phyloP scores from a whole-genome alignment of 2,888 invertebrate species.

The Hypolimnas misippus region DNA sequence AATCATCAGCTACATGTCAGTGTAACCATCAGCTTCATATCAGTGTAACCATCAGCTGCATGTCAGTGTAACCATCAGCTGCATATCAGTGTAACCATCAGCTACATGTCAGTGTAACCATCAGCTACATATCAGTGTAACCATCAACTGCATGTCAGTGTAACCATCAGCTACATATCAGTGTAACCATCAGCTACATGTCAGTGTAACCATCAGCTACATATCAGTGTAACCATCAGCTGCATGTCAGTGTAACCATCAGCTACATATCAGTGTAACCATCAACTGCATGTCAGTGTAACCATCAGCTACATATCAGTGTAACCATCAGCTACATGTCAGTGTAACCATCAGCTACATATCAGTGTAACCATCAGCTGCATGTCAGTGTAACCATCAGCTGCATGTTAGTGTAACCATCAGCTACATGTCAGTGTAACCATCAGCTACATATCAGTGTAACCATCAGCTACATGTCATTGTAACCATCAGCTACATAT shows the following conservation, averaged over 20 bases:
- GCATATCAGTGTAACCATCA: conserved; percentile 18
- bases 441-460: conserved; percentile 5
- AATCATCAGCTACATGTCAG: neutral
- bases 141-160: conserved; percentile 7
- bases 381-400: conserved; percentile 17
- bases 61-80: conserved; percentile 13
- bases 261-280: neutral
- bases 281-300: neutral
- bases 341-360: conserved; percentile 24
- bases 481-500: conserved; percentile 24
- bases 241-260: conserved; percentile 30
- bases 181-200: conserved; percentile 8
- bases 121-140: neutral
- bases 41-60: neutral
- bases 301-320: conserved; percentile 1
- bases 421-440: conserved; percentile 20
- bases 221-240: conserved; percentile 2
- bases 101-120: neutral
- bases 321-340: conserved; percentile 15
- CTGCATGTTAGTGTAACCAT: neutral
- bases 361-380: conserved; percentile 28
- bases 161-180: neutral
- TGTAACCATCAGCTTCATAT: neutral
- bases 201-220: neutral
- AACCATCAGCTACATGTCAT: conserved; percentile 3